Percentiles rank a stretch among this genome's conserved stretches.
These are phyloP conservation scores for Dromius quadrimaculatus DNA, from an alignment of 2,888 invertebrate species.

Conservation along the genomic window DNA sequence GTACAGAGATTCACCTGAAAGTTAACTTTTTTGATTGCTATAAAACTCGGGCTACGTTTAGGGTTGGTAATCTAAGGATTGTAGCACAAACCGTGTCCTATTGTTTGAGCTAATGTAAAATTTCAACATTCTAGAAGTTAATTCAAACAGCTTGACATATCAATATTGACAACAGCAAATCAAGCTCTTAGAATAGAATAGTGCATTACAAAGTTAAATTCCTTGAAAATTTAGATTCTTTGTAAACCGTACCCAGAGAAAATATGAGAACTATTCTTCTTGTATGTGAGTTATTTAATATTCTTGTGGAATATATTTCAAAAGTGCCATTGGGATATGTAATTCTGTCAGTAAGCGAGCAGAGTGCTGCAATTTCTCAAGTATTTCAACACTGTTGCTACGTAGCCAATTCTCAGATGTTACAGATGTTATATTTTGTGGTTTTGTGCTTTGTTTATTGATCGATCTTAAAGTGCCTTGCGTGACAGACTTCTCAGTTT, in stretches of 20 bases:
- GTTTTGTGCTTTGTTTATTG: conserved; percentile 19
- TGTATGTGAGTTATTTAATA: neutral
- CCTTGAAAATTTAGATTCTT: neutral
- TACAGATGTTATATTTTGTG: conserved; percentile 27
- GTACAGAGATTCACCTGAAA: too few species aligned
- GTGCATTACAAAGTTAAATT: too few species aligned
- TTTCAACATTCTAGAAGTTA: too few species aligned
- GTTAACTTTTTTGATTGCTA: too few species aligned
- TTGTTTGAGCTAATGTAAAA: too few species aligned
- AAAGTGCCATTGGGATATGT: conserved; percentile 19
- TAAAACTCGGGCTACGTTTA: too few species aligned
- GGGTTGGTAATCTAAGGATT: too few species aligned
- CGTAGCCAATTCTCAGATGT: conserved; percentile 24
- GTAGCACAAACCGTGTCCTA: too few species aligned
- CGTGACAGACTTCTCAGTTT: conserved; percentile 9
- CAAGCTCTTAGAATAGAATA: too few species aligned
- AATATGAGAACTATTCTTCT: too few species aligned
- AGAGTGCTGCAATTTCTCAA: conserved; percentile 25
- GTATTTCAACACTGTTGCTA: conserved; percentile 20
- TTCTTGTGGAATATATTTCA: neutral
- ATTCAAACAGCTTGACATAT: too few species aligned
- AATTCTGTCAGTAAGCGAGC: conserved; percentile 6
- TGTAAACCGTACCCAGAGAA: neutral
- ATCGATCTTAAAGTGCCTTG: conserved; percentile 13
- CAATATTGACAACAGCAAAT: too few species aligned